Percentiles rank a stretch among this genome's conserved stretches.
These are phyloP conservation scores for Drosophila kepulauana DNA, from an alignment of 1,140 invertebrate species.

Conservation along the genomic window DNA sequence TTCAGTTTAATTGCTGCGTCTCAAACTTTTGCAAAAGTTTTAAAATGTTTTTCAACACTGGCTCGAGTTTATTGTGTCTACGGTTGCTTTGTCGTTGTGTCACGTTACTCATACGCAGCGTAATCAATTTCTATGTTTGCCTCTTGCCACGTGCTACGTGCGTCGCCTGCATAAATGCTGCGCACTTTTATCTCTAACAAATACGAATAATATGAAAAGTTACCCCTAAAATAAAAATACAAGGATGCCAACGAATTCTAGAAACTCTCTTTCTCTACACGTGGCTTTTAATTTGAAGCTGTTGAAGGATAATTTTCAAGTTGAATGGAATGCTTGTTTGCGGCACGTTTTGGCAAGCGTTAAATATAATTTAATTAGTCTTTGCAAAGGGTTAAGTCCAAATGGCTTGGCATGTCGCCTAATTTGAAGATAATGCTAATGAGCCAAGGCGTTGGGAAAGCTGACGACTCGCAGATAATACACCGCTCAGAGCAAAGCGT, in stretches of 20 bases:
- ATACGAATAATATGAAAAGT: conserved; percentile 64
- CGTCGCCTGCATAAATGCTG: conserved; percentile 57
- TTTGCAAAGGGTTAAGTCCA: conserved; percentile 36
- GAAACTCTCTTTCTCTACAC: background rate
- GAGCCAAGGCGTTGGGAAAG: background rate
- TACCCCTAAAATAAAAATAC: conserved; percentile 3
- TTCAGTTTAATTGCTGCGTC: conserved; percentile 61
- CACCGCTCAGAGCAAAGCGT: too few species aligned
- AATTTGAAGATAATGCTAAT: conserved; percentile 55
- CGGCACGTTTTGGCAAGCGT: conserved; percentile 58
- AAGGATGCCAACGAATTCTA: conserved; percentile 37
- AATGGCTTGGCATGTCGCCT: conserved; percentile 50
- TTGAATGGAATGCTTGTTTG: conserved; percentile 42
- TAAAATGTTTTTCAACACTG: conserved; percentile 8
- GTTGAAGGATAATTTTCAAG: conserved; percentile 15
- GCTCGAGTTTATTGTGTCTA: background rate
- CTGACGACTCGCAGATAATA: background rate
- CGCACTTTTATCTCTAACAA: conserved; percentile 28
- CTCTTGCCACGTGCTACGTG: conserved; percentile 56
- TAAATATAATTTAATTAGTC: conserved; percentile 80
- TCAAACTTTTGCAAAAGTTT: background rate
- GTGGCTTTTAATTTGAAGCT: conserved; percentile 39
- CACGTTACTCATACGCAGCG: conserved; percentile 73
- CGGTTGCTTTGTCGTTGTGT: conserved; percentile 11
- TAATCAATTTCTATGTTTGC: conserved; percentile 77